phyloP scores from a whole-genome alignment of 2,888 invertebrate genomes.

The Oasisia sp. region DNA sequence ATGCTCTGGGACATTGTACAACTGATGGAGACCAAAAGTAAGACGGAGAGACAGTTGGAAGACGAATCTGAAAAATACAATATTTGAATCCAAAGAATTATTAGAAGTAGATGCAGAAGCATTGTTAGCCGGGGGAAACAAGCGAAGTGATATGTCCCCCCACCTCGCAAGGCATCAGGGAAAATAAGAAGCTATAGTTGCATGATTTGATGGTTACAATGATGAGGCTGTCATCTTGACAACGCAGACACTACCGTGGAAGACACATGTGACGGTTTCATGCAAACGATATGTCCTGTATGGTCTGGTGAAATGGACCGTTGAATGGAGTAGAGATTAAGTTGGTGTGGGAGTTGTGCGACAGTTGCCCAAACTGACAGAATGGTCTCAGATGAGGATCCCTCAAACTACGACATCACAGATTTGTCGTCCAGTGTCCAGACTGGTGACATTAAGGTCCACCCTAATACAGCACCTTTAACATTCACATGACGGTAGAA shows the following conservation, averaged over 20 bases:
- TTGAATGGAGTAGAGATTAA: not conserved
- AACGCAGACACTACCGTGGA: not conserved
- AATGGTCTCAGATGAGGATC: not conserved
- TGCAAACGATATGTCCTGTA: not conserved
- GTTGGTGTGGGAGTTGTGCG: not conserved
- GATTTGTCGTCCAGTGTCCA: not conserved
- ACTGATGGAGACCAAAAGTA: too few species aligned
- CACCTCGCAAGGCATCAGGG: too few species aligned
- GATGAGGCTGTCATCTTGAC: too few species aligned
- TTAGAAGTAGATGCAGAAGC: too few species aligned
- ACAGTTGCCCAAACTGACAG: not conserved
- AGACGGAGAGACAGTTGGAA: too few species aligned
- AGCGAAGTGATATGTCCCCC: too few species aligned
- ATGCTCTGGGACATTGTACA: too few species aligned
- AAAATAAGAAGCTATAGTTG: too few species aligned
- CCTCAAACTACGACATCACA: not conserved
- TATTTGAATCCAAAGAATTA: too few species aligned
- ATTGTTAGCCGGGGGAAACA: too few species aligned
- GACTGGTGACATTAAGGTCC: not conserved
- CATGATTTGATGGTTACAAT: too few species aligned
- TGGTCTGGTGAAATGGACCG: not conserved
- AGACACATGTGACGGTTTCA: not conserved
- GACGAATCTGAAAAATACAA: too few species aligned
- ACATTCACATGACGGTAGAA: not conserved
- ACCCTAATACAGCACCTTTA: not conserved